phyloP scores from a whole-genome alignment of 2,113 vertebrate species.

The Capreolus pygargus region DNA sequence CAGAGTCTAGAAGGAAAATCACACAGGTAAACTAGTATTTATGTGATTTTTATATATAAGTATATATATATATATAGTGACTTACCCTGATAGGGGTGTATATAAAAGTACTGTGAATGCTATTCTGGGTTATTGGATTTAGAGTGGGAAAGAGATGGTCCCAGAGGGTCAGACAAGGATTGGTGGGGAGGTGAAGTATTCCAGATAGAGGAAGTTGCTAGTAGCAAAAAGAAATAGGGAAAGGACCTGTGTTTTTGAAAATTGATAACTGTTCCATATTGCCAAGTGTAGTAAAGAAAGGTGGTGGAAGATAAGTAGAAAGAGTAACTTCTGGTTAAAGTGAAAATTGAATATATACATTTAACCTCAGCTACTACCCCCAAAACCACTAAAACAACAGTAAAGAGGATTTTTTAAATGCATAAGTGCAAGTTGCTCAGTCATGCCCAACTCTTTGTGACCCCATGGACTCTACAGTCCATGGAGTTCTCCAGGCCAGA shows the following conservation, averaged over 20 bases:
- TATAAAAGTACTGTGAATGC: not conserved
- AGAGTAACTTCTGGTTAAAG: not conserved
- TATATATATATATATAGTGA: not conserved
- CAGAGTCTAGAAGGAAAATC: not conserved
- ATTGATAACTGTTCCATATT: not conserved
- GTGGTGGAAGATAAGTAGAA: not conserved
- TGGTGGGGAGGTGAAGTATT: not conserved
- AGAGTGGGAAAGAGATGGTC: not conserved
- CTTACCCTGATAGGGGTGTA: not conserved
- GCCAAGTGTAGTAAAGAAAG: not conserved
- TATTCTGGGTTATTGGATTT: not conserved
- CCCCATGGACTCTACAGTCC: not conserved
- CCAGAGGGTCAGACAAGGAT: not conserved
- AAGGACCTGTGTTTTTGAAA: conserved; percentile 6
- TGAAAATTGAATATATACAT: not conserved
- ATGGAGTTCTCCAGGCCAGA: not conserved
- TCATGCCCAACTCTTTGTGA: not conserved
- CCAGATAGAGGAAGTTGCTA: not conserved
- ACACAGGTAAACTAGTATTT: not conserved
- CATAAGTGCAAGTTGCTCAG: not conserved
- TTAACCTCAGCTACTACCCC: not conserved
- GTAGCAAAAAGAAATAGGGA: not conserved
- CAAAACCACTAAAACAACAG: not conserved
- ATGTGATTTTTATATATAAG: too few relatives aligned
- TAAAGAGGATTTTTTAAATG: not conserved